These are phyloP conservation scores for Hormiphora californensis DNA, from an alignment of 37 sponge, comb jelly and placozoan genomes.

Conservation along the genomic window DNA sequence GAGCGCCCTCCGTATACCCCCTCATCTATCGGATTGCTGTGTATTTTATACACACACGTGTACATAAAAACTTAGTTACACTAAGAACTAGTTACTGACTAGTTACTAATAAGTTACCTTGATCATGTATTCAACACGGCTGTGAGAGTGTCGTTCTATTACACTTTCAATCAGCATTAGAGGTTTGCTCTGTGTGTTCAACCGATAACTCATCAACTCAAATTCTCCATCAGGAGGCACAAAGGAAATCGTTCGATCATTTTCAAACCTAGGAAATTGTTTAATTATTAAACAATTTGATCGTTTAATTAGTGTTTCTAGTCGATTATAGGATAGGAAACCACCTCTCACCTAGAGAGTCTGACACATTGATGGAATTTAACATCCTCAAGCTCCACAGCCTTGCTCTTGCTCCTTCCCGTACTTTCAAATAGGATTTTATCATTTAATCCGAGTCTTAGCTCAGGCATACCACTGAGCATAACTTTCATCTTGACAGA, in stretches of 20 bases:
- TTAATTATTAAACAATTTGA: too few relatives aligned
- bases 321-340: too few relatives aligned
- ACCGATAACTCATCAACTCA: constrained; percentile 95
- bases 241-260: constrained; percentile 96
- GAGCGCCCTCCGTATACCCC: too few relatives aligned
- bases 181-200: constrained; percentile 83
- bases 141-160: constrained; percentile 92
- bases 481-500: constrained; percentile 86
- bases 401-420: constrained; percentile 75
- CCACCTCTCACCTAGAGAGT: constrained; percentile 76
- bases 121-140: constrained; percentile 90
- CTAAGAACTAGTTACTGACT: too few relatives aligned
- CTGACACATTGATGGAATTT: constrained; percentile 99
- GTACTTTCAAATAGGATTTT: constrained; percentile 92
- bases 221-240: constrained; percentile 97
- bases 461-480: constrained; percentile 96
- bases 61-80: too few relatives aligned
- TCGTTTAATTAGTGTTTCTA: too few relatives aligned
- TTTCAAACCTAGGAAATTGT: constrained; percentile 79
- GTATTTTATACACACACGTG: too few relatives aligned
- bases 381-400: constrained; percentile 93
- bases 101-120: constrained; percentile 71
- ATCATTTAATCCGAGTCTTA: constrained; percentile 92
- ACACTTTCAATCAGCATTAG: constrained; percentile 88
- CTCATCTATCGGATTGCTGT: too few relatives aligned